A percentile compares a stretch with the other conserved stretches of the same genome.
Evolutionary conservation across 2,113 vertebrate genomes (phyloP).

Genomic region (Globicephala melas): DNA sequence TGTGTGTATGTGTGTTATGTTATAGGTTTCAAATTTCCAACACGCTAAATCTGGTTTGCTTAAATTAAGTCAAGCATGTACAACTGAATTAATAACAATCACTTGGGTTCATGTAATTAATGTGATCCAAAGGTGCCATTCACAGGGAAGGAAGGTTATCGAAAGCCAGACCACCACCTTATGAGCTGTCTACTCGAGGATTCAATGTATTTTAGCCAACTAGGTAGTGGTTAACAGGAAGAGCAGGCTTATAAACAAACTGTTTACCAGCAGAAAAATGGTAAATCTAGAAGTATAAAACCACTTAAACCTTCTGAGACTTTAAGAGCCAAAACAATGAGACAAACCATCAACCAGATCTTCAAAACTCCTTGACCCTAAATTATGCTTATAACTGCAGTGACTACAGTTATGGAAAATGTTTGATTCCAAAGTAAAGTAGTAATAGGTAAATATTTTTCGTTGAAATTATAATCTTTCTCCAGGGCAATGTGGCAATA

Average conservation of each 20-base stretch:
- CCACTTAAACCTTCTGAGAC: neutral
- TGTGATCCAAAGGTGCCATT: neutral
- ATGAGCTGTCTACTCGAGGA: neutral
- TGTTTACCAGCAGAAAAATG: neutral
- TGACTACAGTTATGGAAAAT: neutral
- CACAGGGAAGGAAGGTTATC: neutral
- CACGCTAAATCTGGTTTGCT: neutral
- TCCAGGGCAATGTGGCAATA: neutral
- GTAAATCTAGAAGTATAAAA: neutral
- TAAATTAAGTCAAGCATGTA: neutral
- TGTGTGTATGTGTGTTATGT: neutral
- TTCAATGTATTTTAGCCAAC: neutral
- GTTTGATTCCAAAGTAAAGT: neutral
- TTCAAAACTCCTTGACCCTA: neutral
- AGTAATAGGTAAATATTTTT: neutral
- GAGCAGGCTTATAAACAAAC: neutral
- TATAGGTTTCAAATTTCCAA: neutral
- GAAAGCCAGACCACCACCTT: accelerated
- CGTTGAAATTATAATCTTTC: neutral
- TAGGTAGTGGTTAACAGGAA: neutral
- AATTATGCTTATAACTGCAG: neutral
- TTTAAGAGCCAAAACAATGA: neutral
- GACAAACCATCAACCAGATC: neutral
- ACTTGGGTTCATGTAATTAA: neutral
- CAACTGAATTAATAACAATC: neutral